Base-by-base conservation (phyloP, 2,888 invertebrate genomes). In the Morinoia aosen region DNA sequence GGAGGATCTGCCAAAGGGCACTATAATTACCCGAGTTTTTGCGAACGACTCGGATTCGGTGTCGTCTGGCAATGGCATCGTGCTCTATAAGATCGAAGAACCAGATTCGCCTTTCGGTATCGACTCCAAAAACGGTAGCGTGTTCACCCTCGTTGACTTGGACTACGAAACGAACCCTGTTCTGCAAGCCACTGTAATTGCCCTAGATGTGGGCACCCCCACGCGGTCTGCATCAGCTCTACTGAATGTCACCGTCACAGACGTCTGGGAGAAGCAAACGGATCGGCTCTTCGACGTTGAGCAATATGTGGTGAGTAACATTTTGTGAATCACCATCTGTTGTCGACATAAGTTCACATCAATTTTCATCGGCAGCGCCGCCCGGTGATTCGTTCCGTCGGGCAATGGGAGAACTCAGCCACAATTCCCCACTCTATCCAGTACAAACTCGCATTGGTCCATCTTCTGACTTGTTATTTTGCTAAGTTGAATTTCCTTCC, bases 21-120 rank as follows among this genome's bases (percentile, higher is more conserved):
- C 97, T 88, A 97, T 98, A 93, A 98, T 99, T 0, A 98, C 98
- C 0, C 98, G 98, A 97, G 98, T 99, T 3, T 98, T 98, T 96
- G 99, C 99, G 0, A 98, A 98, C 96, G 99, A 99, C 97, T 98
- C 98, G 33, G 99, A 99, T 97, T 98, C 98, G 97, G 97, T 98
- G 91, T 98, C 98, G 1, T 98, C 99, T 97, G 99, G 99, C n/a
- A 99, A 99, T 97, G 99, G 99, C 0, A 97, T 98, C 91, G 98
- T 99, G 5, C 97, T 99, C 0, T 99, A 98, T 97, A 98, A 98
- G 97, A 97, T 99, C 93, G 98, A 98, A 0, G 97, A 97, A 58
- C 97, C 97, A 91, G 97, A 97, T 95, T 97, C 97, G 58, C 97
- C 98, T 91, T 99, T 99, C 97, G 98, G 98, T 48, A 98, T 99